Conservation (phyloP, 2,797 vertebrate genomes). For the Pterois miles region DNA sequence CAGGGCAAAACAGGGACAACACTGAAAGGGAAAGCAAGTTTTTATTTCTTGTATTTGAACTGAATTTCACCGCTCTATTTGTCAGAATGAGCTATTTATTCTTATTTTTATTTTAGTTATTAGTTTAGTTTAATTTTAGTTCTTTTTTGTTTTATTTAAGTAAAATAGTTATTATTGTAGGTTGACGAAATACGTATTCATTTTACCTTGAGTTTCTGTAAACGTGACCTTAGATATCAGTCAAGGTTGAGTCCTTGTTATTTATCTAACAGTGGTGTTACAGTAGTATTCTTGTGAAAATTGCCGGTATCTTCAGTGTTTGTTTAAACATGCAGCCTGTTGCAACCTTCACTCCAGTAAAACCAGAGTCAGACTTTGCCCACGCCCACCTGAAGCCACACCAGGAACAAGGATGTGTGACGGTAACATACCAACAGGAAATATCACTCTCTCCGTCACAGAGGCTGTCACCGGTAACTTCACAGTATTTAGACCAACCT, state of each 20-base stretch:
- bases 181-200: not conserved
- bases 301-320: not conserved
- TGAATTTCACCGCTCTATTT: not conserved
- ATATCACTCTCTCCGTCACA: not conserved
- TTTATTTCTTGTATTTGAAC: not conserved
- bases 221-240: not conserved
- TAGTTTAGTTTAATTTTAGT: no score
- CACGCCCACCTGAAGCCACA: not conserved
- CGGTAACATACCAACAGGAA: constrained; percentile 5
- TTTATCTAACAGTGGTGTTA: no score
- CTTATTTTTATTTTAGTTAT: not conserved
- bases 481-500: not conserved
- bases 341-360: constrained; percentile 10
- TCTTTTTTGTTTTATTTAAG: no score
- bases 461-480: not conserved
- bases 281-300: not conserved
- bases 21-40: not conserved
- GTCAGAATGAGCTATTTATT: not conserved
- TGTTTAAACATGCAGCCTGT: not conserved
- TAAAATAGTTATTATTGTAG: not conserved
- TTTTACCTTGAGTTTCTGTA: not conserved
- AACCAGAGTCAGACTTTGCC: constrained; percentile 15
- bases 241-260: not conserved
- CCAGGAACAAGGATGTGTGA: constrained; percentile 52
- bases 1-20: not conserved